Percentiles rank a stretch among this genome's conserved stretches.
Evolutionary conservation across 2,888 invertebrate species (phyloP).

Genomic region (Leucoptera coffeella): DNA sequence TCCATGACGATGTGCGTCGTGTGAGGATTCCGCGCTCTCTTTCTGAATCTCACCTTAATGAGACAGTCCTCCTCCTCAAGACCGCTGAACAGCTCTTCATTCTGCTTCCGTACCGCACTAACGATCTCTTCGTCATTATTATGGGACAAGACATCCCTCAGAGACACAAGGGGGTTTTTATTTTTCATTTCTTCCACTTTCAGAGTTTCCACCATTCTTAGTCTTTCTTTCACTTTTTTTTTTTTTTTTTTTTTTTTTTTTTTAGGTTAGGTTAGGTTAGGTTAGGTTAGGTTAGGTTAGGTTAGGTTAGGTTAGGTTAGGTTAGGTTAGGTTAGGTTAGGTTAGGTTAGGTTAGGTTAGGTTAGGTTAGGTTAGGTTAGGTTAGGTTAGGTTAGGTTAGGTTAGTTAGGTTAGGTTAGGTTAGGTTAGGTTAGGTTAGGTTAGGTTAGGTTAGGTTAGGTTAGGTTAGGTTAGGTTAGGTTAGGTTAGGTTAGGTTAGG

Average conservation of each 20-base stretch:
- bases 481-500: slow-evolving; percentile 8
- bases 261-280: slow-evolving; percentile 4
- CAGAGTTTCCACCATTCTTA: too few relatives aligned
- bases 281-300: slow-evolving; percentile 4
- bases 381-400: slow-evolving; percentile 4
- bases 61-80: too few relatives aligned
- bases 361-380: slow-evolving; percentile 7
- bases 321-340: slow-evolving; percentile 5
- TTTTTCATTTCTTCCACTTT: too few relatives aligned
- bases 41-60: too few relatives aligned
- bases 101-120: too few relatives aligned
- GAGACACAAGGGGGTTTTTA: too few relatives aligned
- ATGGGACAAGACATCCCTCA: too few relatives aligned
- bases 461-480: slow-evolving; percentile 9
- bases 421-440: slow-evolving; percentile 8
- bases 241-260: not conserved
- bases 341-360: slow-evolving; percentile 6
- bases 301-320: slow-evolving; percentile 4
- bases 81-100: too few relatives aligned
- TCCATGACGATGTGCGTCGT: too few relatives aligned
- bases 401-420: slow-evolving; percentile 6
- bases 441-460: slow-evolving; percentile 9
- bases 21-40: too few relatives aligned
- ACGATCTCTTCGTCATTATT: too few relatives aligned
- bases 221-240: too few relatives aligned